phyloP scores from a whole-genome alignment of 2,888 invertebrate species.

The Acronicta psi region DNA sequence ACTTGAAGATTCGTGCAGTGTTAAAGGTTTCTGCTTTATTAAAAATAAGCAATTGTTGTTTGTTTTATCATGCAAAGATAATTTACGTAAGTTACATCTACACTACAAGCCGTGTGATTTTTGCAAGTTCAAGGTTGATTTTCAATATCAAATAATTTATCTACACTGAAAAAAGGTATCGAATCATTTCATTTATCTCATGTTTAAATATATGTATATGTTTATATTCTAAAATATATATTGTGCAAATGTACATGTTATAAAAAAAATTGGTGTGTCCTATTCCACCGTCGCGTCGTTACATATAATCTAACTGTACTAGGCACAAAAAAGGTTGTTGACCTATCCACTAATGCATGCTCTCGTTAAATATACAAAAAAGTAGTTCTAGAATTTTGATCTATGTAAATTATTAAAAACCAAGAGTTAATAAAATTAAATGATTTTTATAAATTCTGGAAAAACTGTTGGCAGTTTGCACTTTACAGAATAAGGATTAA shows the following conservation, averaged over 20 bases:
- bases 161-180: slow-evolving; percentile 21
- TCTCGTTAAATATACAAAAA: neutral
- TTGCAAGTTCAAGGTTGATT: slow-evolving; percentile 72
- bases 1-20: slow-evolving; percentile 7
- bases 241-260: too few relatives aligned
- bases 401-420: neutral
- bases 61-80: slow-evolving; percentile 5
- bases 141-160: slow-evolving; percentile 11
- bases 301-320: slow-evolving; percentile 44
- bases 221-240: too few relatives aligned
- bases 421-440: neutral
- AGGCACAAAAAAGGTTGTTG: slow-evolving; percentile 44
- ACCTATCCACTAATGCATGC: slow-evolving; percentile 12
- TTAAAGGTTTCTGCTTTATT: slow-evolving; percentile 4
- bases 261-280: too few relatives aligned
- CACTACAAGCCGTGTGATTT: slow-evolving; percentile 55
- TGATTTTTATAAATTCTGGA: slow-evolving; percentile 1
- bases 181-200: neutral
- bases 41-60: slow-evolving; percentile 5
- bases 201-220: too few relatives aligned
- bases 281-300: neutral
- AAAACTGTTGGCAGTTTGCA: slow-evolving; percentile 29
- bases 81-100: slow-evolving; percentile 3
- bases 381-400: neutral
- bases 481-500: slow-evolving; percentile 17